phyloP scores from a whole-genome alignment of 2,797 vertebrate genomes.

The Hoplostethus mediterraneus region DNA sequence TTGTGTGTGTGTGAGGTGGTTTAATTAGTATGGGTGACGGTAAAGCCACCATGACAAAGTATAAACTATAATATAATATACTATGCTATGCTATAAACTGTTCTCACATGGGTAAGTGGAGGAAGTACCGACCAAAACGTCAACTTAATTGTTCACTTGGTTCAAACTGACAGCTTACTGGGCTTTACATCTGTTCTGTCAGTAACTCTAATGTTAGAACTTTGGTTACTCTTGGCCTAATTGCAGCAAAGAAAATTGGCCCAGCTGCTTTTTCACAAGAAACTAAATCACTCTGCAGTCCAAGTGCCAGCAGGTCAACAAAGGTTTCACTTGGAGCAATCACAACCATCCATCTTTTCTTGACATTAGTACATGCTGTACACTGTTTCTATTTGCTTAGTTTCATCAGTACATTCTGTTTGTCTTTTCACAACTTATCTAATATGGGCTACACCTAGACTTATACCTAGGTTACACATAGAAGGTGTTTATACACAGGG shows the following conservation, averaged over 20 bases:
- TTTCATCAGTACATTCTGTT: slow-evolving; percentile 45
- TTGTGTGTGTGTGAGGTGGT: too few species aligned
- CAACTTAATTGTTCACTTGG: neutral
- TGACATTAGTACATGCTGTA: slow-evolving; percentile 20
- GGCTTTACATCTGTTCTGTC: neutral
- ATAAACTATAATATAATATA: too few species aligned
- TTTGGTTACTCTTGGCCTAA: slow-evolving; percentile 1
- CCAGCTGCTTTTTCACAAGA: slow-evolving; percentile 4
- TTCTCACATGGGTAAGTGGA: neutral
- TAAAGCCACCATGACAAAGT: neutral
- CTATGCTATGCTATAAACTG: neutral
- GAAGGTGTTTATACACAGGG: slow-evolving; percentile 2
- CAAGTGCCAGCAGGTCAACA: slow-evolving; percentile 6
- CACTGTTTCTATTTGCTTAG: slow-evolving; percentile 30
- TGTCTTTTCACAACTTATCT: slow-evolving; percentile 29
- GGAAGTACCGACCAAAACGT: neutral
- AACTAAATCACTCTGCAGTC: slow-evolving; percentile 11
- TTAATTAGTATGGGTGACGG: slow-evolving; percentile 11
- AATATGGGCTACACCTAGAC: slow-evolving; percentile 22
- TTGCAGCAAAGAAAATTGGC: slow-evolving; percentile 4
- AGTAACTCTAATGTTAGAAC: neutral
- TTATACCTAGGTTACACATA: slow-evolving; percentile 8
- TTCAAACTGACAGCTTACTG: neutral
- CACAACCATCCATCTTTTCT: slow-evolving; percentile 33
- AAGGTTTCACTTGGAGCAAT: neutral